Base-by-base conservation (phyloP, 1,140 invertebrate genomes). In the Pseudobourletiella spinata region DNA sequence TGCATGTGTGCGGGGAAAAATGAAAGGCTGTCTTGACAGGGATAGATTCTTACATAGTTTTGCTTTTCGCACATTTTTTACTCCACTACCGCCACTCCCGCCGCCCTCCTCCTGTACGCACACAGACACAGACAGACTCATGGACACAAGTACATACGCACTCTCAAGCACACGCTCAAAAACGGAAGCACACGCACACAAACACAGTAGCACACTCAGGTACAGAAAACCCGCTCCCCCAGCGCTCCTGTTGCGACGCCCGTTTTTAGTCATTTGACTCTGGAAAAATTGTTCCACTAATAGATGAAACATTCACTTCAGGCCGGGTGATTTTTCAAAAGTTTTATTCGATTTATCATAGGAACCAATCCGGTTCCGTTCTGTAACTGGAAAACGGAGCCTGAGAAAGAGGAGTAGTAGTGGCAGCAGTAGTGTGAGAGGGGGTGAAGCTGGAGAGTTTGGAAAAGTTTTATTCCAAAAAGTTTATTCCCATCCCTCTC, bases 21-120 rank as follows among this genome's bases (percentile, higher is more conserved):
- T 58, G 59, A 57, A 46, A 48, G 56, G 55, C 52, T 39, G 8
- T 39, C 30, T 48, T 65, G 67, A 69, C 67, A 61, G 48, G 61
- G 64, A 69, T 65, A 54, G 59, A 69, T 69, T 63, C 56, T 42
- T 56, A 69, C 67, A 69, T 55, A 63, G 61, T 69, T 69, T 69
- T 69, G 60, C 67, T 69, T 69, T 69, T 69, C 48, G 64, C 61
- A 64, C 46, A 65, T 62, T 68, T 65, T 51, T 54, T 58, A 52
- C 26, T n/a, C 55, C 26, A 1, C 3, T 61, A 42, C 32, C 30
- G n/a, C n/a, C 58, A 35, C 54, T 46, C 42, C 28, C 42, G 30
- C 57, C 57, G 22, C 22, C 48, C 22, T 39, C n/a, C 32, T 39
- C 32, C 32, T 39, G 8, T n/a, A 39, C n/a, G 8, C 32, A 39